Evolutionary conservation across 2,797 vertebrate species (phyloP).

Genomic region (Sorex maritimensis): DNA sequence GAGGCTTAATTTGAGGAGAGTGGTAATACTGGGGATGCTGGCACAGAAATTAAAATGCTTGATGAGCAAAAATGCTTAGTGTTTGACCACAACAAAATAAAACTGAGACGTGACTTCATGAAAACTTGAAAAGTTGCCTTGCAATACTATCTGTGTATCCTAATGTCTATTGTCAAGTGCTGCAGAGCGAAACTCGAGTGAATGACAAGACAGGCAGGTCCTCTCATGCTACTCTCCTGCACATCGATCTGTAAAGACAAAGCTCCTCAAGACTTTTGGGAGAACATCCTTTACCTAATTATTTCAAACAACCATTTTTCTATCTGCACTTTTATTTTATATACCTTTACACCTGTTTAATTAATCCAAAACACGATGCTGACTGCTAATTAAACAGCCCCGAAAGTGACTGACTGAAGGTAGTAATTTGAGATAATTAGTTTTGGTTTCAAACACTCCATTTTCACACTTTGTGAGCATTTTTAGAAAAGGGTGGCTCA

Average conservation of each 20-base stretch:
- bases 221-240: constrained; percentile 38
- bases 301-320: constrained; percentile 73
- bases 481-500: constrained; percentile 84
- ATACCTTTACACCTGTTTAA: constrained; percentile 88
- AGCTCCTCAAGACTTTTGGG: constrained; percentile 77
- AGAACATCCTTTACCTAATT: constrained; percentile 80
- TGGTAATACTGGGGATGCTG: constrained; percentile 70
- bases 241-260: constrained; percentile 62
- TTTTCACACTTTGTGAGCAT: constrained; percentile 87
- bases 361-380: constrained; percentile 86
- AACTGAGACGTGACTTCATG: constrained; percentile 55
- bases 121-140: constrained; percentile 59
- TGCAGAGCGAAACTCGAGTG: constrained; percentile 2
- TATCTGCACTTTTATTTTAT: constrained; percentile 84
- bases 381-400: constrained; percentile 87
- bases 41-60: constrained; percentile 74
- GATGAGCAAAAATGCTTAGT: constrained; percentile 64
- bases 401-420: constrained; percentile 86
- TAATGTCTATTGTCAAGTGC: neutral
- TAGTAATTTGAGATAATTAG: constrained; percentile 89
- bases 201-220: neutral
- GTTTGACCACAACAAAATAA: constrained; percentile 58
- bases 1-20: constrained; percentile 67
- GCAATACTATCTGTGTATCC: constrained; percentile 50
- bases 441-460: constrained; percentile 86